phyloP scores from a whole-genome alignment of 2,113 vertebrate genomes.

The Silurus asotus region DNA sequence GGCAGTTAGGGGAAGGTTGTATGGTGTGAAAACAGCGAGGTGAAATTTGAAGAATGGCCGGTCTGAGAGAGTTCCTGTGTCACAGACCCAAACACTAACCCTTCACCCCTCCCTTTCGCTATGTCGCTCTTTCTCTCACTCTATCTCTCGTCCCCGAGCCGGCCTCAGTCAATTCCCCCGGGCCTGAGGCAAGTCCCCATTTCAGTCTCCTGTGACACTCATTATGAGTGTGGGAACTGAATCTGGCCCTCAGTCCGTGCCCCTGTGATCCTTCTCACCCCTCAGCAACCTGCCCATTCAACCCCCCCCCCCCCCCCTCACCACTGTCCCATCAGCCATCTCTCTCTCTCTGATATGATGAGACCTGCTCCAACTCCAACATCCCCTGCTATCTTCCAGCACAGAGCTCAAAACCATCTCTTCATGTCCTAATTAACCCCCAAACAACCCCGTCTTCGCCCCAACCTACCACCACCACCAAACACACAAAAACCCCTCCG shows the following conservation, averaged over 20 bases:
- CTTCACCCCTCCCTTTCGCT: constrained; percentile 25
- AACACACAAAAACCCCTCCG: constrained; percentile 6
- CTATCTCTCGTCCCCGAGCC: constrained; percentile 47
- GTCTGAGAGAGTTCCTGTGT: constrained; percentile 72
- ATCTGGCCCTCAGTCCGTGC: constrained; percentile 66
- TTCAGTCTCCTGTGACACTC: constrained; percentile 83
- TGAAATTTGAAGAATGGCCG: constrained; percentile 62
- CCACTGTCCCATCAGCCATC: not conserved
- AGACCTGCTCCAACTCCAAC: constrained; percentile 55
- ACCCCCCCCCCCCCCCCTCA: constrained; percentile 45
- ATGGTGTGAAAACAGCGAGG: constrained; percentile 68
- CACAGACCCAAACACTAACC: constrained; percentile 64
- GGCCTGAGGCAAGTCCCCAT: constrained; percentile 71
- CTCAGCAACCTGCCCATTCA: constrained; percentile 33
- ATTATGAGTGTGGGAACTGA: constrained; percentile 84
- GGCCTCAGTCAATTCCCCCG: constrained; percentile 66
- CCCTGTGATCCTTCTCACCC: constrained; percentile 46
- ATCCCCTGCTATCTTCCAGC: constrained; percentile 71
- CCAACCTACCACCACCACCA: constrained; percentile 41
- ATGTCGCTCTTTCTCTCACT: constrained; percentile 15
- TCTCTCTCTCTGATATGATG: constrained; percentile 59
- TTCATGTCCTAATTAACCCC: constrained; percentile 70
- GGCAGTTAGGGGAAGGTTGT: constrained; percentile 18
- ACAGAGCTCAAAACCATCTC: constrained; percentile 70
- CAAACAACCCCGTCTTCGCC: constrained; percentile 41